Evolutionary conservation across 2,797 vertebrate species (phyloP).

Genomic region (Apogon hyalosoma): DNA sequence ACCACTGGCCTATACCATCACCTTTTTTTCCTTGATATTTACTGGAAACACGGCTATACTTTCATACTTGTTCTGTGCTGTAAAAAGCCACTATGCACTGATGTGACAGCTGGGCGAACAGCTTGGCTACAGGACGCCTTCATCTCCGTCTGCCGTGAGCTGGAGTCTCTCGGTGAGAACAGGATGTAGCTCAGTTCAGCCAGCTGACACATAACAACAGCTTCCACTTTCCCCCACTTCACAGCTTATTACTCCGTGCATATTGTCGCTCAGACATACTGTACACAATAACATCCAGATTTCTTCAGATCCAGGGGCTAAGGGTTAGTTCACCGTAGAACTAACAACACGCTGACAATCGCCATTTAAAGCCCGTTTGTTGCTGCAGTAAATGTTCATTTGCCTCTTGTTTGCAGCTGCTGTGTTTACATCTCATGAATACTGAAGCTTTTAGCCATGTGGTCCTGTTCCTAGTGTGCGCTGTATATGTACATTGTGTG

Average conservation of each 20-base stretch:
- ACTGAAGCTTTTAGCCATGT: constrained; percentile 1
- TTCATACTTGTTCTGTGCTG: not conserved
- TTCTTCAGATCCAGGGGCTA: constrained; percentile 3
- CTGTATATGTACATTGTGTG: constrained; percentile 9
- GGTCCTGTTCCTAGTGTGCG: no score
- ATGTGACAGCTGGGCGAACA: constrained; percentile 67
- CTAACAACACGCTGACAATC: constrained; percentile 1
- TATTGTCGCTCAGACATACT: constrained; percentile 17
- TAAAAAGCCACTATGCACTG: not conserved
- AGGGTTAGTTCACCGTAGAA: constrained; percentile 7
- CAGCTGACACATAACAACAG: constrained; percentile 61
- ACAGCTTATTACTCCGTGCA: constrained; percentile 2
- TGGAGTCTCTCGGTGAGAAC: constrained; percentile 43
- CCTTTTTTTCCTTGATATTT: no score
- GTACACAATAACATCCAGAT: not conserved
- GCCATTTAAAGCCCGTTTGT: constrained; percentile 29
- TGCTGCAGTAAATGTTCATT: constrained; percentile 16
- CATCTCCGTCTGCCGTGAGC: constrained; percentile 34
- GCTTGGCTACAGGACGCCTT: constrained; percentile 61
- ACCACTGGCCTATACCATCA: no score
- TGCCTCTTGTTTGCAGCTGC: constrained; percentile 29
- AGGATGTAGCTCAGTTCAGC: constrained; percentile 47
- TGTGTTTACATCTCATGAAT: constrained; percentile 18
- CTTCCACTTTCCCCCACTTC: constrained; percentile 19
- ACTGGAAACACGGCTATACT: no score